These are phyloP conservation scores for Pithys albifrons DNA, from an alignment of 2,113 vertebrate species.

Conservation along the genomic window DNA sequence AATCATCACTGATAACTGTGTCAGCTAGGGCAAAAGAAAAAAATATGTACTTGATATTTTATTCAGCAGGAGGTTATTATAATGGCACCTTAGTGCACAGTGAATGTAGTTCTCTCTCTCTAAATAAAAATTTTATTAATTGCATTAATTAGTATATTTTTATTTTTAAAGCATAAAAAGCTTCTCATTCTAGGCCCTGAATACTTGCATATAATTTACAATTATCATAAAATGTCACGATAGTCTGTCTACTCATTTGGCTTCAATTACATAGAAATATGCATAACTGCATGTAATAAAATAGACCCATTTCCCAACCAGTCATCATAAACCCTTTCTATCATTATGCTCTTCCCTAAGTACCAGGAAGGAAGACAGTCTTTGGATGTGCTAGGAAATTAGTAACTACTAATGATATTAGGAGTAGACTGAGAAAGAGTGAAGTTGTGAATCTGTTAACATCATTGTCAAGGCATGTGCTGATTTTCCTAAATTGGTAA, in stretches of 20 bases:
- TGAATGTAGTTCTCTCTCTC: not conserved
- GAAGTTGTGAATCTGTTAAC: not conserved
- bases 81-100: not conserved
- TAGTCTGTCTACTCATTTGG: conserved; percentile 7
- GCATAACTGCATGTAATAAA: not conserved
- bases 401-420: not conserved
- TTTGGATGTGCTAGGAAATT: not conserved
- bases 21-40: conserved; percentile 16
- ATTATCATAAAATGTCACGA: not conserved
- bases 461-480: not conserved
- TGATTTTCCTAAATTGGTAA: not conserved
- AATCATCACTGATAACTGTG: not conserved
- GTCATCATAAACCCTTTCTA: not conserved
- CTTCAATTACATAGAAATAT: conserved; percentile 14
- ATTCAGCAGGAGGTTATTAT: conserved; percentile 44
- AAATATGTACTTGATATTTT: conserved; percentile 41
- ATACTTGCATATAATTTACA: conserved; percentile 5
- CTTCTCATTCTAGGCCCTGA: not conserved
- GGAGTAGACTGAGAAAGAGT: not conserved
- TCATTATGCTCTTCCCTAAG: not conserved
- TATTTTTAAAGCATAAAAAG: conserved; percentile 32
- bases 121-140: conserved; percentile 38
- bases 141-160: conserved; percentile 47
- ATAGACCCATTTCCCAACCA: not conserved
- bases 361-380: not conserved